A percentile compares a stretch with the other conserved stretches of the same genome.
Conservation (phyloP, 1,140 invertebrate genomes). For the Prorops nasuta region DNA sequence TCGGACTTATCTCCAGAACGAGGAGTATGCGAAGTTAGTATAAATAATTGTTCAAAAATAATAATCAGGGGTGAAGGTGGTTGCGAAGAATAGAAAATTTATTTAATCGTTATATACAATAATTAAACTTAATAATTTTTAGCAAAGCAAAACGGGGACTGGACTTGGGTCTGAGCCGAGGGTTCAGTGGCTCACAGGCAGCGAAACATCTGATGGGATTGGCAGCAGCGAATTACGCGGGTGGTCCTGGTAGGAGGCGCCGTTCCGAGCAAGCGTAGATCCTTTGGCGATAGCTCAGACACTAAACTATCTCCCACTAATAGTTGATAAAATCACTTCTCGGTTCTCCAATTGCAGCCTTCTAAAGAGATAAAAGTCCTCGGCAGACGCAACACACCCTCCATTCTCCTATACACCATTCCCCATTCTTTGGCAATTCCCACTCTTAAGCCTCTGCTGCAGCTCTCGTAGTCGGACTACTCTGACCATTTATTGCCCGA, state of each 20-base stretch:
- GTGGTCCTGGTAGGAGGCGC: constrained; percentile 80
- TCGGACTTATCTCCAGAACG: background rate
- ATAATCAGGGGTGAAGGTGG: no score
- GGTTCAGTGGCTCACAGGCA: constrained; percentile 83
- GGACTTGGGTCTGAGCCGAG: constrained; percentile 79
- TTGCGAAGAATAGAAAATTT: no score
- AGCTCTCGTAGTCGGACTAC: no score
- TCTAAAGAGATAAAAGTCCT: no score
- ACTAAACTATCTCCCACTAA: constrained; percentile 10
- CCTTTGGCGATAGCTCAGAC: constrained; percentile 1
- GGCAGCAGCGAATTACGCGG: constrained; percentile 82
- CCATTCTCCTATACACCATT: no score
- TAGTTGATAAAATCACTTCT: constrained; percentile 8
- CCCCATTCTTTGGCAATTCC: no score
- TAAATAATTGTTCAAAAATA: no score
- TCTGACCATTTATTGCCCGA: no score
- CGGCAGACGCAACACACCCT: no score
- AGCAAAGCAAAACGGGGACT: constrained; percentile 71
- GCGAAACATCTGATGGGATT: constrained; percentile 88
- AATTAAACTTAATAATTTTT: constrained; percentile 1
- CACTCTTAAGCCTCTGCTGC: no score
- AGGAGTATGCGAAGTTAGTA: background rate
- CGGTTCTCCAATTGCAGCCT: constrained; percentile 7
- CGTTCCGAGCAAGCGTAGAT: constrained; percentile 59
- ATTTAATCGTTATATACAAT: no score